These are phyloP conservation scores for Polia nebulosa DNA, from an alignment of 2,888 invertebrate species.

Conservation along the genomic window DNA sequence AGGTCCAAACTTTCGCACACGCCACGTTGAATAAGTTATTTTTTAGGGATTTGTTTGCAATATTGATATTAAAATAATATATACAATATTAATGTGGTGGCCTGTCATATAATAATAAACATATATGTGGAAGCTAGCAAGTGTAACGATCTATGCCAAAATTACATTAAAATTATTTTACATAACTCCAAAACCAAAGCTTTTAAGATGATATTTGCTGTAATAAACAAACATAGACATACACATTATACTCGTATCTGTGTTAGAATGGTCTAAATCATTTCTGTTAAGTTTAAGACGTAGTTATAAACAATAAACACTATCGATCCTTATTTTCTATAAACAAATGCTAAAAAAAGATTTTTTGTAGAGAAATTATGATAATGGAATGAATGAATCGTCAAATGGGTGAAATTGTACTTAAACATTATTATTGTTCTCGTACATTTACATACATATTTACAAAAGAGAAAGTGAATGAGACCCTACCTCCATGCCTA, in stretches of 20 bases:
- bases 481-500: constrained; percentile 56
- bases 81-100: constrained; percentile 25
- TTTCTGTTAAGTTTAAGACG: neutral
- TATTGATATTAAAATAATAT: constrained; percentile 25
- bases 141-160: constrained; percentile 33
- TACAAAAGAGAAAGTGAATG: constrained; percentile 26
- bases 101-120: constrained; percentile 23
- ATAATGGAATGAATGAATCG: constrained; percentile 38
- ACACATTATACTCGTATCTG: neutral
- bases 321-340: neutral
- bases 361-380: constrained; percentile 8
- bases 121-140: constrained; percentile 47
- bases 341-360: neutral
- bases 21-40: constrained; percentile 44
- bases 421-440: constrained; percentile 27
- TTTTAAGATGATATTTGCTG: neutral
- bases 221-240: constrained; percentile 27
- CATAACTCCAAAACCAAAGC: constrained; percentile 31
- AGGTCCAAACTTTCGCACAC: constrained; percentile 57
- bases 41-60: constrained; percentile 17
- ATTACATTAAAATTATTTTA: constrained; percentile 20
- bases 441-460: constrained; percentile 36
- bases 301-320: neutral
- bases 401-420: constrained; percentile 17
- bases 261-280: constrained; percentile 9